Percentiles rank a stretch among this genome's conserved stretches.
These are phyloP conservation scores for Reinhardtius hippoglossoides DNA, from an alignment of 2,113 vertebrate species.

Conservation along the genomic window DNA sequence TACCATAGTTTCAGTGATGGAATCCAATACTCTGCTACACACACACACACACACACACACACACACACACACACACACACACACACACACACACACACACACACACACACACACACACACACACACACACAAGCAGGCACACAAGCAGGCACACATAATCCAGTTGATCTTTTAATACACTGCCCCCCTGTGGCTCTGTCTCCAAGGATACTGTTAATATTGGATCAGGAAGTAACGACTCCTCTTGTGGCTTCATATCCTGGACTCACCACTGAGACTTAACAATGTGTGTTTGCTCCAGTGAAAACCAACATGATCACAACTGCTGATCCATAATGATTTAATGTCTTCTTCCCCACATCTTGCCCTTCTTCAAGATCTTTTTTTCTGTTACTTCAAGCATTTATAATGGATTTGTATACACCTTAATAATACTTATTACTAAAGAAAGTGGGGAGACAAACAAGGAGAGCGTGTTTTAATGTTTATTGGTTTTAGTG, in stretches of 20 bases:
- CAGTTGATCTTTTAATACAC: slow-evolving; percentile 54
- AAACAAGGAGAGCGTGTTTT: not conserved
- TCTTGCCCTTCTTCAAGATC: not conserved
- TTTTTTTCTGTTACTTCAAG: not conserved
- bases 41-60: slow-evolving; percentile 2
- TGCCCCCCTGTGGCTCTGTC: slow-evolving; percentile 58
- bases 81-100: slow-evolving; percentile 32
- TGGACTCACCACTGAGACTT: slow-evolving; percentile 24
- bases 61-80: slow-evolving; percentile 19
- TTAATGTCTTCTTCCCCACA: not conserved
- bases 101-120: slow-evolving; percentile 35
- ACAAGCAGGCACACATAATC: slow-evolving; percentile 33
- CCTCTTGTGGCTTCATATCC: slow-evolving; percentile 58
- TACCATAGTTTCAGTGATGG: slow-evolving; percentile 67
- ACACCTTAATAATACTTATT: not conserved
- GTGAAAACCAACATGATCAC: not conserved
- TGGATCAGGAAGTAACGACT: slow-evolving; percentile 55
- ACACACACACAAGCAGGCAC: slow-evolving; percentile 30
- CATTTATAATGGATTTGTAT: not conserved
- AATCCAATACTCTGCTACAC: slow-evolving; percentile 39
- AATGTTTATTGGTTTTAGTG: not conserved
- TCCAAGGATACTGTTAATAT: slow-evolving; percentile 74
- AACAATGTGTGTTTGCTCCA: slow-evolving; percentile 16
- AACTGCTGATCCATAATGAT: not conserved
- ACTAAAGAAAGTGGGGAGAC: not conserved